Percentiles rank a stretch among this genome's conserved stretches.
Conservation (phyloP, 1,140 invertebrate genomes). For the Carposina sasakii region DNA sequence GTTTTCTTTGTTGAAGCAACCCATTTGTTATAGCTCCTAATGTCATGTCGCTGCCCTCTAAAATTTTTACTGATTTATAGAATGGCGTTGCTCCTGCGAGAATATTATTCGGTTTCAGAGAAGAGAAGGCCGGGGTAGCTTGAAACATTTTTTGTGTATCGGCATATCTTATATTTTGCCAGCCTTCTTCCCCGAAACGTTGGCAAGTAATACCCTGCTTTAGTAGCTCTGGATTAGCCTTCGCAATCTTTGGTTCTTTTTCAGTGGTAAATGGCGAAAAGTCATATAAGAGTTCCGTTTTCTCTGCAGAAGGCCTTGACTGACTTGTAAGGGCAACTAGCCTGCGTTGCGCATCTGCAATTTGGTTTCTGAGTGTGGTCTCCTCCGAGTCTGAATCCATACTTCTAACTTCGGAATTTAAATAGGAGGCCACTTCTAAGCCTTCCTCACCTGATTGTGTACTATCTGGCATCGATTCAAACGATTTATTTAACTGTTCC, state of each 20-base stretch:
- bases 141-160: constrained; percentile 32
- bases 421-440: too few relatives aligned
- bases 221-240: constrained; percentile 1
- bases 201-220: constrained; percentile 15
- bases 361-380: too few relatives aligned
- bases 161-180: constrained; percentile 29
- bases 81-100: constrained; percentile 1
- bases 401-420: too few relatives aligned
- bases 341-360: too few relatives aligned
- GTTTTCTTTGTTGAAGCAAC: neutral
- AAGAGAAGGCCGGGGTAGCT: constrained; percentile 23
- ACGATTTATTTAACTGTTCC: too few relatives aligned
- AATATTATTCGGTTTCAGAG: constrained; percentile 16
- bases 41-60: constrained; percentile 4
- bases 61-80: neutral
- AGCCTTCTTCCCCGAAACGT: constrained; percentile 18
- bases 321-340: too few relatives aligned
- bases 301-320: too few relatives aligned
- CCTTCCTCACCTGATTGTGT: too few relatives aligned
- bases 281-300: too few relatives aligned
- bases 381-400: too few relatives aligned
- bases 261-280: constrained; percentile 6
- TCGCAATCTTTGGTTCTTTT: constrained; percentile 1
- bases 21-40: constrained; percentile 9
- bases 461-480: too few relatives aligned